These are phyloP conservation scores for Poeciliopsis gracilis DNA, from an alignment of 2,797 vertebrate species.

Conservation along the genomic window DNA sequence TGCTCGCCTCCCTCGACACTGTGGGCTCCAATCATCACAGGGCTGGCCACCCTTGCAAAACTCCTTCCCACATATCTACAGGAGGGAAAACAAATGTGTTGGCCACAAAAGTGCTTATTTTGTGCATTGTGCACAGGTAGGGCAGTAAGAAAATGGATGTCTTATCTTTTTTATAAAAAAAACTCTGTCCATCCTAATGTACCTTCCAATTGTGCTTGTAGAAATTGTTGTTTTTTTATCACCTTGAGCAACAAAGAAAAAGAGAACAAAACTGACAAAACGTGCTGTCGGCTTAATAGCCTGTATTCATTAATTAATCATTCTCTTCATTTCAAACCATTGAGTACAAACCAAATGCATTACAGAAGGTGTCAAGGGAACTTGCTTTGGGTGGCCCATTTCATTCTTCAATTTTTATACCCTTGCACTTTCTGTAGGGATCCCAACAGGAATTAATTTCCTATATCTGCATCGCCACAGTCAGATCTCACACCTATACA, in stretches of 20 bases:
- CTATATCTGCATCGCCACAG: background rate
- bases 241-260: slow-evolving; percentile 23
- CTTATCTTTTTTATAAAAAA: slow-evolving; percentile 14
- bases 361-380: slow-evolving; percentile 16
- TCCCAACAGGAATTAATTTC: slow-evolving; percentile 2
- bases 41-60: slow-evolving; percentile 41
- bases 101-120: slow-evolving; percentile 15
- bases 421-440: slow-evolving; percentile 13
- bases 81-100: slow-evolving; percentile 22
- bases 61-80: slow-evolving; percentile 57
- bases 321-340: slow-evolving; percentile 47
- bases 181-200: slow-evolving; percentile 19
- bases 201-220: slow-evolving; percentile 10
- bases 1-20: slow-evolving; percentile 35
- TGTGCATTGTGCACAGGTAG: slow-evolving; percentile 12
- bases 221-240: slow-evolving; percentile 25
- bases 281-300: slow-evolving; percentile 37
- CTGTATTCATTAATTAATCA: slow-evolving; percentile 58
- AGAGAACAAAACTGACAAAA: slow-evolving; percentile 47
- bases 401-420: slow-evolving; percentile 32
- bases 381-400: slow-evolving; percentile 27
- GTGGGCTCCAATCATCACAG: slow-evolving; percentile 45
- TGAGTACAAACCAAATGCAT: slow-evolving; percentile 41
- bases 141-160: slow-evolving; percentile 2
- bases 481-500: background rate